Evolutionary conservation across 2,797 vertebrate species (phyloP).

Genomic region (Acanthis flammea): DNA sequence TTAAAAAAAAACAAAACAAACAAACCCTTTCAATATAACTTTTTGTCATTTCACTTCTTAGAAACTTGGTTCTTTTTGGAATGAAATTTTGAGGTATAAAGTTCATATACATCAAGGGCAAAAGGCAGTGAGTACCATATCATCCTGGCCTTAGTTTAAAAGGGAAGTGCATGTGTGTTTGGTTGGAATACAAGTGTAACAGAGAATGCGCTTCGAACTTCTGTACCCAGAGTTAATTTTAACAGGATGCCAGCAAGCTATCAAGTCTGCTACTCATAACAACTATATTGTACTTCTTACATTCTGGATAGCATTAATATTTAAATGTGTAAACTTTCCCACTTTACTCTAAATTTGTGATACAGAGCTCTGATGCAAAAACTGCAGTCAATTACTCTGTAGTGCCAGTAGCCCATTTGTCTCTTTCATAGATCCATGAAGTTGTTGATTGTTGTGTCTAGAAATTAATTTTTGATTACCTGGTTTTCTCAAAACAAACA

Average conservation of each 20-base stretch:
- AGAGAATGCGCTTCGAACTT: background rate
- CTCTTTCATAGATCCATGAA: background rate
- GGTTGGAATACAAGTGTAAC: background rate
- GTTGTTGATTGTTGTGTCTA: background rate
- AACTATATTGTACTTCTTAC: background rate
- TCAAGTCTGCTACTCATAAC: background rate
- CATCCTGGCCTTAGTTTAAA: background rate
- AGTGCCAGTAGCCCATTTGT: background rate
- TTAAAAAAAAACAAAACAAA: background rate
- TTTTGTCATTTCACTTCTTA: background rate
- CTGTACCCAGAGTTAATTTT: background rate
- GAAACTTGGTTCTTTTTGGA: background rate
- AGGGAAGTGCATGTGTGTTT: background rate
- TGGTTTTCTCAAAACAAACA: background rate
- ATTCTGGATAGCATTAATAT: background rate
- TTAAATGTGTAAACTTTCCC: background rate
- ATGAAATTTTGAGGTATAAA: background rate
- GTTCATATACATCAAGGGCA: background rate
- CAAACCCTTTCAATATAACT: accelerated
- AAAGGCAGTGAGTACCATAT: background rate
- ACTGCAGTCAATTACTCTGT: background rate
- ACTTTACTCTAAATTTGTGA: background rate
- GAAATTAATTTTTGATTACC: slow-evolving; percentile 42
- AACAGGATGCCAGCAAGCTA: background rate
- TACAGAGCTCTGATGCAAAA: background rate